Evolutionary conservation across 2,888 invertebrate species (phyloP), one percentile per base, ranked within the genome.

Genomic region (Mechanitis messenoides): DNA sequence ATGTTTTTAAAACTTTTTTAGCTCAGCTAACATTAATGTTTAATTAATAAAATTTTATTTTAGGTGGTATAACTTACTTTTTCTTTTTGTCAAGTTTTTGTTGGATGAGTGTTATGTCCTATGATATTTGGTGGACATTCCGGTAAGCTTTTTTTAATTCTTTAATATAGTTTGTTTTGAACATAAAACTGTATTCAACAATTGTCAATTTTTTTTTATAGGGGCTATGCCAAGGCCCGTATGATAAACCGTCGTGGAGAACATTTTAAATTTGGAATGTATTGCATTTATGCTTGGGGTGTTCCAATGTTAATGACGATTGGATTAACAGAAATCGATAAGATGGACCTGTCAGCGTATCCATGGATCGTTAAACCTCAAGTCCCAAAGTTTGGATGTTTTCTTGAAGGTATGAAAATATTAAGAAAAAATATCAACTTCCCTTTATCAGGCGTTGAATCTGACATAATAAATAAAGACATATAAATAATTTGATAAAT

Each of bases 61-160:
- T 78, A 87, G 87, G 81, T 2, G 69, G 75, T 60, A 20, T 65
- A 1, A 77, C 76, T 2, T 87, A 87, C 64, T 88, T 72, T 69
- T 83, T 73, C 66, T 79, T 88, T 47, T 60, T 87, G 68, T 75
- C 87, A 2, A 77, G 79, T n/a, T 88, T 87, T 68, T 85, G 83
- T 59, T 88, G 88, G 88, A 85, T 88, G 85, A 87, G 79, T 62
- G 76, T 87, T 2, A 88, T 88, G 87, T 86, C 86, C 0, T 82
- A 76, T 63, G 87, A 87, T 47, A 85, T 87, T 59, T 87, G 86
- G 87, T 87, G 87, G 85, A 88, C 89, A 5, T 89, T 89, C 69
- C 82, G 88, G 89, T 87, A 72, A 69, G 66, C 56, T 38, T 7
- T 45, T 12, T 47, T 31, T 50, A 4, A 9, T 28, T 57, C 3